A percentile compares a stretch with the other conserved stretches of the same genome.
Conservation (phyloP, 92 coral and sea anemone genomes). For the Chrysogorgia sp. region DNA sequence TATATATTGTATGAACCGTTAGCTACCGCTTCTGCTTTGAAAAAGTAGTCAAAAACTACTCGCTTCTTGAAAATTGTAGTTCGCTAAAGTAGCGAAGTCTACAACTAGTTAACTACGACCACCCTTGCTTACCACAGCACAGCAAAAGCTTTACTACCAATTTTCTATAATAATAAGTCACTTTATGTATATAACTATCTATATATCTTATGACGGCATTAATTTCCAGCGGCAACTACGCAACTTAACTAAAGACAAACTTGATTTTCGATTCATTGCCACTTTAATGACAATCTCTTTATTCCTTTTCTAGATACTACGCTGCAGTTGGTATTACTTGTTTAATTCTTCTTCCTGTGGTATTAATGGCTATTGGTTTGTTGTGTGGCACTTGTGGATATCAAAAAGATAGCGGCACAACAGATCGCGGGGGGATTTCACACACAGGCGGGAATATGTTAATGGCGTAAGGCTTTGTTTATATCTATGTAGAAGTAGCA, state of each 20-base stretch:
- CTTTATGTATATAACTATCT: too few species aligned
- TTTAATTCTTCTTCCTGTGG: conserved; percentile 77
- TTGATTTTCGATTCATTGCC: too few species aligned
- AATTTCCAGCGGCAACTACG: background rate
- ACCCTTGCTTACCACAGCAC: too few species aligned
- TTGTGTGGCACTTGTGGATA: conserved; percentile 96
- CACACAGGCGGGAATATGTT: conserved; percentile 90
- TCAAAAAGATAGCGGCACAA: conserved; percentile 78
- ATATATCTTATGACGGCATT: background rate
- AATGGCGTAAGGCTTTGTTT: conserved; percentile 84
- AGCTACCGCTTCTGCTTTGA: too few species aligned
- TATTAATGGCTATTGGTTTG: conserved; percentile 84
- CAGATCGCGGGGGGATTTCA: conserved; percentile 84
- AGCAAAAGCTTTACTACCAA: background rate
- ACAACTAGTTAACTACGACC: too few species aligned
- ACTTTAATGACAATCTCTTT: background rate
- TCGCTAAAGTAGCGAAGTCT: too few species aligned
- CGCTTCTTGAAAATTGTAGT: too few species aligned
- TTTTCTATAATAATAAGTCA: too few species aligned
- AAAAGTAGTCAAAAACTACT: too few species aligned
- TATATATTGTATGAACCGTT: too few species aligned
- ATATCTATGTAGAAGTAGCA: background rate
- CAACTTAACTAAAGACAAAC: background rate
- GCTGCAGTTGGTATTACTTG: conserved; percentile 93
- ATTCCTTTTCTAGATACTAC: conserved; percentile 65